phyloP scores from a whole-genome alignment of 2,113 vertebrate genomes.

The Lampris incognitus region DNA sequence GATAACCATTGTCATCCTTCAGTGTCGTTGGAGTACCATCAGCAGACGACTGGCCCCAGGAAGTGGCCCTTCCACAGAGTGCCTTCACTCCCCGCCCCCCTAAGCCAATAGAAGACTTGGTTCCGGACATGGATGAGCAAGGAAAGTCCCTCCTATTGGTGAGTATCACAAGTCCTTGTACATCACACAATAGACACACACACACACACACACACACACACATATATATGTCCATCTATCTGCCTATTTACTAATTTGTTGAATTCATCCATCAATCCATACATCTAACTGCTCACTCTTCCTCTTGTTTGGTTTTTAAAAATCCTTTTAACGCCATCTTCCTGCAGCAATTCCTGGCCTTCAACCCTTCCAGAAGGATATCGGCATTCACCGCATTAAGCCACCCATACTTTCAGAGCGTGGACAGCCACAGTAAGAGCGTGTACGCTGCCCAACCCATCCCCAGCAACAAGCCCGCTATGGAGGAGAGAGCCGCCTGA shows the following conservation, averaged over 20 bases:
- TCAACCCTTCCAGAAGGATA: constrained; percentile 95
- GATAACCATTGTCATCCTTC: constrained; percentile 16
- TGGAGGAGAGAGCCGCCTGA: constrained; percentile 91
- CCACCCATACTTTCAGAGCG: constrained; percentile 94
- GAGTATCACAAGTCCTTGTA: constrained; percentile 53
- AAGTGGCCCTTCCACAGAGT: constrained; percentile 94
- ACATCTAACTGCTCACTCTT: neutral
- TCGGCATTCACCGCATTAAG: constrained; percentile 93
- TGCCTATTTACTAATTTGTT: too few species aligned
- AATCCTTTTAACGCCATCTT: neutral
- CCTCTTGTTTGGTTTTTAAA: neutral
- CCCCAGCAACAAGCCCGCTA: constrained; percentile 89
- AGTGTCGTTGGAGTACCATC: constrained; percentile 95
- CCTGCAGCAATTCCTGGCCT: constrained; percentile 93
- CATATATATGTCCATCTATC: too few species aligned
- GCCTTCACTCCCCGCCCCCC: constrained; percentile 90
- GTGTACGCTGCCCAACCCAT: constrained; percentile 86
- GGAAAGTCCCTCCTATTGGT: constrained; percentile 95
- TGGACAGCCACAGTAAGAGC: constrained; percentile 91
- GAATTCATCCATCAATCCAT: neutral
- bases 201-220: too few species aligned
- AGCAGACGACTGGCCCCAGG: constrained; percentile 95
- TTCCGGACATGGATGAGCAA: constrained; percentile 94
- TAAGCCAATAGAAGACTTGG: constrained; percentile 90
- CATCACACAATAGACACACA: neutral